phyloP scores from a whole-genome alignment of 2,888 invertebrate genomes.

The Sisyra nigra region DNA sequence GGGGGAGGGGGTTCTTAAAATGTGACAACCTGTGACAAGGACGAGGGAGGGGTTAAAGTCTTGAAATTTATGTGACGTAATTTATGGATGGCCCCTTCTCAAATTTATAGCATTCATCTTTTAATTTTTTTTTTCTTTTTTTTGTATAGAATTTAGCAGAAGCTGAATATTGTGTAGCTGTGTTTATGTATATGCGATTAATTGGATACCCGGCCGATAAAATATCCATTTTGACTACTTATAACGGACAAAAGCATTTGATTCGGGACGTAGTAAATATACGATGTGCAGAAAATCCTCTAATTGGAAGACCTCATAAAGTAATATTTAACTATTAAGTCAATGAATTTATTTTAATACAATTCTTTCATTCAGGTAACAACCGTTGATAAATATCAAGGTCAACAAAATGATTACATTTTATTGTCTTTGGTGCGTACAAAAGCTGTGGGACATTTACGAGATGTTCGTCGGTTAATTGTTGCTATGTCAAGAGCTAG shows the following conservation, averaged over 20 bases:
- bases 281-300: slow-evolving; percentile 84
- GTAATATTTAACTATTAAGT: slow-evolving; percentile 24
- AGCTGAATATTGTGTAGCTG: slow-evolving; percentile 89
- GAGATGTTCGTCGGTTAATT: slow-evolving; percentile 89
- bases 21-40: no score
- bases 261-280: slow-evolving; percentile 90
- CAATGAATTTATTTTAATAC: neutral
- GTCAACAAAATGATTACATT: slow-evolving; percentile 98
- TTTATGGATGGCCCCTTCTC: no score
- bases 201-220: slow-evolving; percentile 93
- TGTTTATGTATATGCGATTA: slow-evolving; percentile 97
- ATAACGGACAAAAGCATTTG: slow-evolving; percentile 97
- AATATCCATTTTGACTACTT: slow-evolving; percentile 95
- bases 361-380: slow-evolving; percentile 39
- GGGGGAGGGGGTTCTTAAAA: no score
- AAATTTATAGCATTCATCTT: no score
- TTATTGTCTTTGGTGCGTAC: slow-evolving; percentile 91
- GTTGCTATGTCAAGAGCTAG: slow-evolving; percentile 97
- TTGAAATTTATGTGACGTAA: no score
- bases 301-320: slow-evolving; percentile 87
- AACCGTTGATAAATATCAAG: slow-evolving; percentile 98
- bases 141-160: slow-evolving; percentile 58
- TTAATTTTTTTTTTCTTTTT: slow-evolving; percentile 8
- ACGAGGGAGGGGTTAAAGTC: no score
- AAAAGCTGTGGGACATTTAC: slow-evolving; percentile 90